Percentiles rank a stretch among this genome's conserved stretches.
These are phyloP conservation scores for Gymnothorax javanicus DNA, from an alignment of 2,797 vertebrate species.

Conservation along the genomic window DNA sequence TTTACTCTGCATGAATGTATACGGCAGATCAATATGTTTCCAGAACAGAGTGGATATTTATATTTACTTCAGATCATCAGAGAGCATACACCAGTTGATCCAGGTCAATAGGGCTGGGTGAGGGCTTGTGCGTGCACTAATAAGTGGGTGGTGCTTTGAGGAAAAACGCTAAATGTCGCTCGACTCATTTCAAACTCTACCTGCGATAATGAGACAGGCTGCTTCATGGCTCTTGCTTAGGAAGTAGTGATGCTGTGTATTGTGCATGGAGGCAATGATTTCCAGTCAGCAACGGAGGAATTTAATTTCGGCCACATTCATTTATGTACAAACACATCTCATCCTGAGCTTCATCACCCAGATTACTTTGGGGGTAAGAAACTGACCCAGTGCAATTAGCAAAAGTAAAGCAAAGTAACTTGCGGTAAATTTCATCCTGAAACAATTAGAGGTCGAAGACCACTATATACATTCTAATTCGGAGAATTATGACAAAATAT, in stretches of 20 bases:
- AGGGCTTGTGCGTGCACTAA: neutral
- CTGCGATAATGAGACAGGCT: slow-evolving; percentile 55
- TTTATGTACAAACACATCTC: neutral
- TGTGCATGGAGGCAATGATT: slow-evolving; percentile 48
- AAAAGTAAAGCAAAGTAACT: neutral
- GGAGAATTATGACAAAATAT: neutral
- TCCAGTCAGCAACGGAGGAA: neutral
- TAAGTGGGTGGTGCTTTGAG: slow-evolving; percentile 7
- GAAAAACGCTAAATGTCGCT: slow-evolving; percentile 48
- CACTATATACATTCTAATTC: neutral
- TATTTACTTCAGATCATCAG: slow-evolving; percentile 41
- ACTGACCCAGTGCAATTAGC: neutral
- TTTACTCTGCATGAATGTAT: neutral
- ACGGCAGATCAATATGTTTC: slow-evolving; percentile 26
- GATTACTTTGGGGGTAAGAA: neutral
- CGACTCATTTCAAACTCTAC: slow-evolving; percentile 50
- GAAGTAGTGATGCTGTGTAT: slow-evolving; percentile 9
- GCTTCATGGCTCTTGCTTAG: slow-evolving; percentile 37
- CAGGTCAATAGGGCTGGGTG: neutral
- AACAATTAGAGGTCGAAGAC: neutral
- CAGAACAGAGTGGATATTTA: slow-evolving; percentile 33
- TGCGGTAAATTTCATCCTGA: neutral
- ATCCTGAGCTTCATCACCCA: neutral
- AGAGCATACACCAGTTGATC: slow-evolving; percentile 24
- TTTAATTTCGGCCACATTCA: neutral